Percentiles rank a stretch among this genome's conserved stretches.
phyloP scores from a whole-genome alignment of 2,888 invertebrate species.

The Phragmatobia fuliginosa region DNA sequence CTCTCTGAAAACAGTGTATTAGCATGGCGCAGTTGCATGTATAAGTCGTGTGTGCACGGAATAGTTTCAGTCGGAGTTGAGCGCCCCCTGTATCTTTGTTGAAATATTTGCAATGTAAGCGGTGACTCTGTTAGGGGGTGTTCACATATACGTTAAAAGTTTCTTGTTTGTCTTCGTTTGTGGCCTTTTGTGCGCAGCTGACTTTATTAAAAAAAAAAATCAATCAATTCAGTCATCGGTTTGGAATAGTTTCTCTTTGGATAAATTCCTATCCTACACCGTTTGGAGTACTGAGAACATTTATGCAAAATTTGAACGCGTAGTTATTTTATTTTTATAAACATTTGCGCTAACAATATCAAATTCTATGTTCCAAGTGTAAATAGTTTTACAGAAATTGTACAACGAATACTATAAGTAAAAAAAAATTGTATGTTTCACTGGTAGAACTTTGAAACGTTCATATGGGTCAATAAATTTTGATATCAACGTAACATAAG shows the following conservation, averaged over 20 bases:
- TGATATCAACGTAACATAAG: too few relatives aligned
- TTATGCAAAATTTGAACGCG: neutral
- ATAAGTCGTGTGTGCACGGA: slow-evolving; percentile 70
- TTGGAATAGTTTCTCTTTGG: neutral
- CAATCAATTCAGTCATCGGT: neutral
- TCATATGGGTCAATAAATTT: too few relatives aligned
- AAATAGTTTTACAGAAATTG: too few relatives aligned
- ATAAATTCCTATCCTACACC: neutral
- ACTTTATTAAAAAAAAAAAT: neutral
- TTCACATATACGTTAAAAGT: slow-evolving; percentile 41
- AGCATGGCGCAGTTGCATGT: slow-evolving; percentile 34
- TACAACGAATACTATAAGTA: too few relatives aligned
- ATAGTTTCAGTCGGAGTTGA: slow-evolving; percentile 77
- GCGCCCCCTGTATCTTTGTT: slow-evolving; percentile 82
- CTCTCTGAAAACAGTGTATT: slow-evolving; percentile 41
- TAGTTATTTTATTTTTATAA: too few relatives aligned
- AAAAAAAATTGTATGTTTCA: too few relatives aligned
- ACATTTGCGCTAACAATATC: too few relatives aligned
- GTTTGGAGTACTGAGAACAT: neutral
- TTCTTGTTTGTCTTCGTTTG: neutral
- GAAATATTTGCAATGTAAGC: slow-evolving; percentile 84
- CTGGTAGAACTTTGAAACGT: too few relatives aligned
- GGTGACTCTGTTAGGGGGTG: slow-evolving; percentile 64
- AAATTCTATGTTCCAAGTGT: too few relatives aligned
- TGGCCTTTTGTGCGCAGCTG: neutral